Conservation (phyloP, 2,888 invertebrate species). For the Girardia tigrina region DNA sequence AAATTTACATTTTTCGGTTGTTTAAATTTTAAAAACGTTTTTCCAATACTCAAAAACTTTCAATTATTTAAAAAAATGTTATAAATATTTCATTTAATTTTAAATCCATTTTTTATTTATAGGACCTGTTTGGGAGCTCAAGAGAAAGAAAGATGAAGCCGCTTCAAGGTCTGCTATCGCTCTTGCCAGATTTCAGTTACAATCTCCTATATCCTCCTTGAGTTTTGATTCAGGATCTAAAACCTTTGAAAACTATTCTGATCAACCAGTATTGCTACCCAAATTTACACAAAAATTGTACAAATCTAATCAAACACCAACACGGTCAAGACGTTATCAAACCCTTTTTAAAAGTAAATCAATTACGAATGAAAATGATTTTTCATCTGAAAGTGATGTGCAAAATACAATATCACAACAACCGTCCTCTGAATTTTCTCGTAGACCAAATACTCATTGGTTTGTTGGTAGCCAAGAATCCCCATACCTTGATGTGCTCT, state of each 20-base stretch:
- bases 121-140: conserved; percentile 18
- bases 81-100: too few relatives aligned
- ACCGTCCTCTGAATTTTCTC: conserved; percentile 1
- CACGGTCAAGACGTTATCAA: neutral
- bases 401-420: neutral
- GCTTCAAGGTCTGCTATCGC: conserved; percentile 15
- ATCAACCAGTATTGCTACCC: neutral
- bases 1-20: too few relatives aligned
- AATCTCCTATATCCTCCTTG: conserved; percentile 14
- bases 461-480: conserved; percentile 13
- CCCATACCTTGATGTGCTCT: neutral
- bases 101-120: neutral
- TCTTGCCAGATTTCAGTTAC: conserved; percentile 20
- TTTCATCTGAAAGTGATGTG: conserved; percentile 11
- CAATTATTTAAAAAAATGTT: too few relatives aligned
- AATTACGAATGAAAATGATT: conserved; percentile 1
- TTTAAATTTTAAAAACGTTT: too few relatives aligned
- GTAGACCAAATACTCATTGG: conserved; percentile 5
- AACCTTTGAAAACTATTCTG: neutral
- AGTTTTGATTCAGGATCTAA: conserved; percentile 5
- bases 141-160: neutral
- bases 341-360: conserved; percentile 1
- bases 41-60: too few relatives aligned
- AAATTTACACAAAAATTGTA: neutral
- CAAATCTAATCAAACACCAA: neutral